A percentile compares a stretch with the other conserved stretches of the same genome.
Evolutionary conservation across 1,140 invertebrate genomes (phyloP).

Genomic region (Zaprionus davidi): DNA sequence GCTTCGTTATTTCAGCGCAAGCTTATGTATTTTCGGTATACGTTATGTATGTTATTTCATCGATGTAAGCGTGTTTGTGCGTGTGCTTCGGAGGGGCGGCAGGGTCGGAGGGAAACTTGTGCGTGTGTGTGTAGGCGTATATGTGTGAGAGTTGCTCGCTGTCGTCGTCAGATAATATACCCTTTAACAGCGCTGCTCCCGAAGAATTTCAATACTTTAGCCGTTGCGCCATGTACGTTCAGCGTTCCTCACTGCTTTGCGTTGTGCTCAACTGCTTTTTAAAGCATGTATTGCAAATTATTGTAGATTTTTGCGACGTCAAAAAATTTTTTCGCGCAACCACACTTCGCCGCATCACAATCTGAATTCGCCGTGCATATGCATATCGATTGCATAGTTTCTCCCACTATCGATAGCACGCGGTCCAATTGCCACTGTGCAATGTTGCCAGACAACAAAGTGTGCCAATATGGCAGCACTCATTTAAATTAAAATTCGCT

Average conservation of each 20-base stretch:
- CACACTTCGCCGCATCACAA: constrained; percentile 50
- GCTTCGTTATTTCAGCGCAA: constrained; percentile 54
- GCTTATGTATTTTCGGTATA: constrained; percentile 76
- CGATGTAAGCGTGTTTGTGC: constrained; percentile 41
- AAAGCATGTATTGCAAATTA: constrained; percentile 65
- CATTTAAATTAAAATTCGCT: neutral
- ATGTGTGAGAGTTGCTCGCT: constrained; percentile 29
- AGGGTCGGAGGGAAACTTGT: constrained; percentile 31
- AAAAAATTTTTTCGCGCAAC: constrained; percentile 66
- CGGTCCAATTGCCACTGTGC: constrained; percentile 6
- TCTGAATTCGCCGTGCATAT: constrained; percentile 39
- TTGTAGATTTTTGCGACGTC: constrained; percentile 58
- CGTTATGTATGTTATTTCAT: constrained; percentile 79
- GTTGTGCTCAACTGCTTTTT: constrained; percentile 52
- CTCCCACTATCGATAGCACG: constrained; percentile 21
- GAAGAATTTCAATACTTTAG: constrained; percentile 48
- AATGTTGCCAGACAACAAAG: constrained; percentile 11
- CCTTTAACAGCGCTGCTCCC: constrained; percentile 47
- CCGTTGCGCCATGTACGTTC: constrained; percentile 60
- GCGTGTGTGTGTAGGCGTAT: constrained; percentile 42
- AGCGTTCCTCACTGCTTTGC: constrained; percentile 57
- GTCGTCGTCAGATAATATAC: constrained; percentile 53
- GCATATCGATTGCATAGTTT: constrained; percentile 30
- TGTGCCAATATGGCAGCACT: constrained; percentile 8
- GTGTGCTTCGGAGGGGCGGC: constrained; percentile 14